A percentile compares a stretch with the other conserved stretches of the same genome.
phyloP scores from a whole-genome alignment of 2,797 vertebrate genomes.

The Crenichthys baileyi region DNA sequence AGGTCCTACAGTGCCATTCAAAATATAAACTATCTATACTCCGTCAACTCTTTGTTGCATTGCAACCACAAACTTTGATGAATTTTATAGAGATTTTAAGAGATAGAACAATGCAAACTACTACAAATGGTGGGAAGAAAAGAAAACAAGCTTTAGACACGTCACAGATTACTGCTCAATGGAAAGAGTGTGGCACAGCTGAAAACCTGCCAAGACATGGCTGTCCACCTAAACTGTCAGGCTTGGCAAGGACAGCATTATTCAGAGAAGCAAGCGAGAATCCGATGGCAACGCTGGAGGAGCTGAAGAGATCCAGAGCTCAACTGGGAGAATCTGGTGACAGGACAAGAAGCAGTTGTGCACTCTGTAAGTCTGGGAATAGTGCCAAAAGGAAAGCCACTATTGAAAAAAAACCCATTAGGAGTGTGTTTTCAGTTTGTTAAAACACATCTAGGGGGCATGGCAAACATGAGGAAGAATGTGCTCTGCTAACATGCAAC shows the following conservation, averaged over 20 bases:
- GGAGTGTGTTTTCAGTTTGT: neutral
- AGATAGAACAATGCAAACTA: neutral
- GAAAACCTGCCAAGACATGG: neutral
- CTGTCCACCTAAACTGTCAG: neutral
- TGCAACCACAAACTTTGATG: neutral
- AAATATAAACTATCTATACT: neutral
- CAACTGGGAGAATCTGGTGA: neutral
- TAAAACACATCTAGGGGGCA: neutral
- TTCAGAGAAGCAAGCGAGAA: neutral
- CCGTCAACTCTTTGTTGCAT: neutral
- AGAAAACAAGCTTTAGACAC: no score
- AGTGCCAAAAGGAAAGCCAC: neutral
- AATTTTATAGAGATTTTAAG: neutral
- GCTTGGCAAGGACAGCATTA: neutral
- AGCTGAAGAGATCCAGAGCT: neutral
- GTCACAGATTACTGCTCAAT: neutral
- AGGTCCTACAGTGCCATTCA: neutral
- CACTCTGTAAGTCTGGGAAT: neutral
- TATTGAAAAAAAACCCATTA: neutral
- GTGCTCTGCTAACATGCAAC: neutral
- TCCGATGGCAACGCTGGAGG: neutral
- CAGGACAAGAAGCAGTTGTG: neutral
- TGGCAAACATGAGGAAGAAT: neutral
- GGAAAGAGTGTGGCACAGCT: neutral
- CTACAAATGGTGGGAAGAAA: neutral